Evolutionary conservation across 2,113 vertebrate genomes (phyloP).

Genomic region (Prunella fulvescens): DNA sequence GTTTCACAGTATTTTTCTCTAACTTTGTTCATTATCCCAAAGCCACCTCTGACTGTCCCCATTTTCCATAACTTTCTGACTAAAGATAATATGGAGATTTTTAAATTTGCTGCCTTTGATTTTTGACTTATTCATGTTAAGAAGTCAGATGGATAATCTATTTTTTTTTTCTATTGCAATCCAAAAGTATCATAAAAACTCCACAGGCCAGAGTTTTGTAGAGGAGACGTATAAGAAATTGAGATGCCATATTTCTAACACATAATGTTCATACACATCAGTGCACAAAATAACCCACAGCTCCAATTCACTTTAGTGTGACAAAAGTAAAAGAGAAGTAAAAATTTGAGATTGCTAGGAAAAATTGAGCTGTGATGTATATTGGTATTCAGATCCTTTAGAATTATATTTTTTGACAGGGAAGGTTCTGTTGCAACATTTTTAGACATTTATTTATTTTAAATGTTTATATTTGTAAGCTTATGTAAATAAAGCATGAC

Average conservation of each 20-base stretch:
- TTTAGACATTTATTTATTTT: not conserved
- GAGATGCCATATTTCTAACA: not conserved
- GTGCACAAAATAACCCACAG: not conserved
- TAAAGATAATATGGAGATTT: not conserved
- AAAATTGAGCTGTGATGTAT: not conserved
- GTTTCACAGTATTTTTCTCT: not conserved
- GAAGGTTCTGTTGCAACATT: not conserved
- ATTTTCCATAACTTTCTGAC: not conserved
- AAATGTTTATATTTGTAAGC: not conserved
- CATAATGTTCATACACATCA: not conserved
- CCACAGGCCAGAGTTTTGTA: not conserved
- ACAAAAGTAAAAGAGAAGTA: not conserved
- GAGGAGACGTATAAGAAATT: not conserved
- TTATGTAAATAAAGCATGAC: not conserved
- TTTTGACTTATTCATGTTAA: not conserved
- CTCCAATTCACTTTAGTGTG: not conserved
- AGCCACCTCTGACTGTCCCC: not conserved
- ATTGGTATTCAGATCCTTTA: not conserved
- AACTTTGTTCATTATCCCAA: not conserved
- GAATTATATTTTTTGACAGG: not conserved
- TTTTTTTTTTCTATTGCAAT: not conserved
- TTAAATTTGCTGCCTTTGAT: not conserved
- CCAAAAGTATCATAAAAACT: not conserved
- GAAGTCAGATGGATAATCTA: not conserved
- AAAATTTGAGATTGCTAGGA: not conserved